Conservation (phyloP, 2,113 vertebrate species). For the human region DNA sequence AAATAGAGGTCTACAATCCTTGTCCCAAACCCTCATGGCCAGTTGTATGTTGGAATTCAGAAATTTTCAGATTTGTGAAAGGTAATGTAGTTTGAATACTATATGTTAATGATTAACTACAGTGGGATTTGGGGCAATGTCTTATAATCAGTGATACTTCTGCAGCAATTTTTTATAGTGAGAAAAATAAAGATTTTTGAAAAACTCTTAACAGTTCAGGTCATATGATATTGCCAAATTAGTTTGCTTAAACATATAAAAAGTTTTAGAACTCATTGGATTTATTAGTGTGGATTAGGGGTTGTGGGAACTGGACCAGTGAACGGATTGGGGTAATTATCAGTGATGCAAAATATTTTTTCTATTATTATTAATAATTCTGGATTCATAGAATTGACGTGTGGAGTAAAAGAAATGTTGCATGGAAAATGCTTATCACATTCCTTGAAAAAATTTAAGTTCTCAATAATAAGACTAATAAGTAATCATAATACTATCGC, state of each 20-base stretch:
- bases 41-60: background rate
- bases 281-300: background rate
- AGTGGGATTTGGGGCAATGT: background rate
- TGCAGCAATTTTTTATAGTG: background rate
- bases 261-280: background rate
- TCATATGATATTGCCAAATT: background rate
- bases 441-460: background rate
- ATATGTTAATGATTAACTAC: background rate
- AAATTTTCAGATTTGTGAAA: background rate
- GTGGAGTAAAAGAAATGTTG: background rate
- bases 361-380: background rate
- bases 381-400: background rate
- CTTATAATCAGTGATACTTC: background rate
- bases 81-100: background rate
- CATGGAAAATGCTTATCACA: background rate
- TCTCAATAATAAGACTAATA: background rate
- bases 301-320: background rate
- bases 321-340: background rate
- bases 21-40: background rate
- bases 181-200: background rate
- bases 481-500: background rate
- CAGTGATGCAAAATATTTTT: background rate
- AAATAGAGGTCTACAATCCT: background rate
- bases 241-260: conserved; percentile 1
- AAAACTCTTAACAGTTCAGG: background rate